Base-by-base conservation (phyloP, 1,140 invertebrate genomes). In the Leptinotarsa undecemlineata region DNA sequence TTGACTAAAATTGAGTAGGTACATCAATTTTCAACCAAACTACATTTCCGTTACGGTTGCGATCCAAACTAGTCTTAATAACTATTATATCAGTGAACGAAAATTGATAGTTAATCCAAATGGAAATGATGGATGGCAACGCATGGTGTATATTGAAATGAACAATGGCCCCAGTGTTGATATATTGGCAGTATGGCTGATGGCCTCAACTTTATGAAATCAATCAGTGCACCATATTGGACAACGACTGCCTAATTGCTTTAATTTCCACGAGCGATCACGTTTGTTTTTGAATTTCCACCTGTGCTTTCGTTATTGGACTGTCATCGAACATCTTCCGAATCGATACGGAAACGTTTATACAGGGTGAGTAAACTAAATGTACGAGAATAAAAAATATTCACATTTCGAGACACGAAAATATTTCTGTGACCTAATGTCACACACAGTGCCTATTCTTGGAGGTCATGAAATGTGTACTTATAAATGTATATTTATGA, bases 151-250 rank as follows among this genome's bases (percentile, higher is more conserved):
- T 69, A 69, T 69, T 69, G 68, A 69, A 69, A 69, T 48, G 68
- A 48, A 48, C 33, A 69, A 51, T 48, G 60, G 23, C 57, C 26
- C 69, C 21, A 48, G 21, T 72, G 71, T 64, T 48, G 71, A 72
- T 61, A 72, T 72, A 72, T 72, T 64, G 48, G 71, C 71, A 64
- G 20, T 20, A 33, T 15, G 62, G 71, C 26, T 48, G 57, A 72
- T 47, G 71, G 57, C 47, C 63, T 64, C 33, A 72, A 72, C 75
- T 78, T 78, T 75, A 76, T 78, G 77, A 78, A 78, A 78, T 78
- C 77, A 78, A 78, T 78, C 77, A 78, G 75, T 73, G 77, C 77
- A 76, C 77, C 77, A 78, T 76, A 78, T 78, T 78, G 77, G 75
- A 75, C 77, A 76, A 78, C 77, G 69, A 78, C 68, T 76, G 76